Base-by-base conservation (phyloP, 2,888 invertebrate genomes). In the Tetragnatha montana region DNA sequence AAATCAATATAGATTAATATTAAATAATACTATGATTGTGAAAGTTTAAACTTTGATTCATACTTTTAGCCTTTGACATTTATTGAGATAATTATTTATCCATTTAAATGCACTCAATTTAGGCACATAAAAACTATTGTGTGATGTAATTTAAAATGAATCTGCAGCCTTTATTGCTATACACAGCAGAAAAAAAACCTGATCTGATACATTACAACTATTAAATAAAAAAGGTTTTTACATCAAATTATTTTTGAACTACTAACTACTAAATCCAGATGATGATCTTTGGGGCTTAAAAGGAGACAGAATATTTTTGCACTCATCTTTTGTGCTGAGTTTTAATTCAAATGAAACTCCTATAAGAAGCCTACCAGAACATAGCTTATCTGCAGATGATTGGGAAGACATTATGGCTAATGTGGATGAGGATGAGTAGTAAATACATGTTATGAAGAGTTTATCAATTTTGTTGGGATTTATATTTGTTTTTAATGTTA, bases 371-470 rank as follows among this genome's bases (percentile, higher is more conserved):
- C 6, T 49, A 19, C 81, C 89, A 10, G 22, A 21, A 8, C 80
- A 81, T 49, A 81, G 75, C 19, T 81, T 89, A 47, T 85, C 81
- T 70, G 89, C 85, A 81, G 89, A 89, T 7, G 89, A 85, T 17
- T 89, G 89, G 89, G 89, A 89, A 85, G 89, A 89, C 73, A 89
- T 89, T 14, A 85, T 85, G 81, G 85, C 78, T 68, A 81, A 85
- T 10, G 47, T 69, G 17, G 88, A 81, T 75, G 35, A 69, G 14
- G 70, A 75, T 35, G 35, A 35, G 35, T 35, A 35, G 35, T 1
- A 35, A 35, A 35, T 35, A 4, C 35, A 35, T 35, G 35, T 35
- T 35, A 35, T 35, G 35, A 21, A n/a, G 2, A 17, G 17, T n/a
- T 70, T 70, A 70, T 70, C n/a, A 70, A 70, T 19, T 70, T 70